A percentile compares a stretch with the other conserved stretches of the same genome.
These are phyloP conservation scores for Probosciger aterrimus DNA, from an alignment of 2,113 vertebrate species.

Conservation along the genomic window DNA sequence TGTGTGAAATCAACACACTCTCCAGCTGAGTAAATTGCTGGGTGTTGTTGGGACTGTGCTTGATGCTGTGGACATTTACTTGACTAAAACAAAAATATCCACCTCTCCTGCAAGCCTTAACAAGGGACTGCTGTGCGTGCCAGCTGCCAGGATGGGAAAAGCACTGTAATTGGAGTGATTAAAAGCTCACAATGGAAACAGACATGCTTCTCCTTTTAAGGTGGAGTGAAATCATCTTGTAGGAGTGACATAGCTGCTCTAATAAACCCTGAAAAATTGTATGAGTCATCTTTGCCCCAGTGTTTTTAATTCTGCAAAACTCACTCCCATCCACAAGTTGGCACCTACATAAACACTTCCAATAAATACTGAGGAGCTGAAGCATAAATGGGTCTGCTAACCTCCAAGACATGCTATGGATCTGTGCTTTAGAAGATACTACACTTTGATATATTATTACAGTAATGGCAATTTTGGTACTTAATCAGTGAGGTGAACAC, in stretches of 20 bases:
- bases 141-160: conserved; percentile 47
- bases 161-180: conserved; percentile 53
- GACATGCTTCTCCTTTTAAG: conserved; percentile 8
- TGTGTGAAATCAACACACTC: neutral
- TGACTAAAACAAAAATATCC: neutral
- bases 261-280: neutral
- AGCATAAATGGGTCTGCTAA: neutral
- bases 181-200: conserved; percentile 33
- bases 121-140: neutral
- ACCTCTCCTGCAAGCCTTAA: neutral
- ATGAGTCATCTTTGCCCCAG: neutral
- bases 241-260: neutral
- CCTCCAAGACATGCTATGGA: neutral
- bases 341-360: neutral
- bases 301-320: neutral
- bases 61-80: neutral
- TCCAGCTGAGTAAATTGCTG: conserved; percentile 42
- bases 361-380: neutral
- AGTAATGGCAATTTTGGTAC: neutral
- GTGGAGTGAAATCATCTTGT: neutral
- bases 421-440: neutral
- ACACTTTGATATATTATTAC: neutral
- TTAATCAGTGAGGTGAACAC: neutral
- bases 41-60: neutral
- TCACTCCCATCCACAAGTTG: neutral